Conservation (phyloP, 1,140 invertebrate genomes). For the Dinothrombium tinctorium region DNA sequence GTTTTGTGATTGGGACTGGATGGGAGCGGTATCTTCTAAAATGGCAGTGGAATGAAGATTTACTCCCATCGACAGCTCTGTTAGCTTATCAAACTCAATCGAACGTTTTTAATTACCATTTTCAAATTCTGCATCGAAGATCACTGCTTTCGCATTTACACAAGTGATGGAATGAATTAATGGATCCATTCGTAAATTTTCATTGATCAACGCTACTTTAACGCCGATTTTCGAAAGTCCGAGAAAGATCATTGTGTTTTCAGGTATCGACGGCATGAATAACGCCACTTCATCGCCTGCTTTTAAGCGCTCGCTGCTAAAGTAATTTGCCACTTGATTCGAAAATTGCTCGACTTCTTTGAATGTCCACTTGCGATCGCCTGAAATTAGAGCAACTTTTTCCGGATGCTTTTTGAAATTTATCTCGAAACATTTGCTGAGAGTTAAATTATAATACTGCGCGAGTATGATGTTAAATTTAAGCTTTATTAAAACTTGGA, state of each 20-base stretch:
- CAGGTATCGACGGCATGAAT: slow-evolving; percentile 54
- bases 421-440: slow-evolving; percentile 45
- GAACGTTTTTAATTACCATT: not conserved
- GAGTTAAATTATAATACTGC: slow-evolving; percentile 34
- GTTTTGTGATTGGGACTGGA: not conserved
- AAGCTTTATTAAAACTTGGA: too few species aligned
- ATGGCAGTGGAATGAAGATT: too few species aligned
- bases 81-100: not conserved
- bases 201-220: slow-evolving; percentile 19
- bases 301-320: slow-evolving; percentile 37
- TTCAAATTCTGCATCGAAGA: slow-evolving; percentile 10
- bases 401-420: slow-evolving; percentile 45
- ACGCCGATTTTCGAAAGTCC: slow-evolving; percentile 32
- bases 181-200: slow-evolving; percentile 15
- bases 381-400: slow-evolving; percentile 48
- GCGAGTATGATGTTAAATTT: too few species aligned
- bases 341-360: slow-evolving; percentile 40
- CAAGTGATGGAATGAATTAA: slow-evolving; percentile 18
- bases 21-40: too few species aligned
- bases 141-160: slow-evolving; percentile 18
- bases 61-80: not conserved
- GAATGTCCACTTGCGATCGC: slow-evolving; percentile 57
- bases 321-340: slow-evolving; percentile 50
- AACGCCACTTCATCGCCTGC: slow-evolving; percentile 56
- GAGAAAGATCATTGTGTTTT: slow-evolving; percentile 66